phyloP scores from a whole-genome alignment of 2,888 invertebrate genomes.

The Hipparchia sbordonii region DNA sequence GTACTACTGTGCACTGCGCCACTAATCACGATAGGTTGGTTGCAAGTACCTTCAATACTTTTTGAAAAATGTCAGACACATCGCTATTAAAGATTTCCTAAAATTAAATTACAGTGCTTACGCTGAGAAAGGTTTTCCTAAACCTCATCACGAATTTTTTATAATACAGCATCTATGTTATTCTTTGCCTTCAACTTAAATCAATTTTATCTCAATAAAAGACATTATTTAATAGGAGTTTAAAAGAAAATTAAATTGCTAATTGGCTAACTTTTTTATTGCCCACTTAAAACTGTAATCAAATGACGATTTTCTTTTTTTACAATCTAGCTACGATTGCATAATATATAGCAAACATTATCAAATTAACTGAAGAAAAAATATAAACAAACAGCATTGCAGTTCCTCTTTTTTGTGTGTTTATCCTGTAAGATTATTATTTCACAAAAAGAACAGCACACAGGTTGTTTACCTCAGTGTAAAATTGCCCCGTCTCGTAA shows the following conservation, averaged over 20 bases:
- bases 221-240: not conserved
- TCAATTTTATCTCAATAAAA: too few species aligned
- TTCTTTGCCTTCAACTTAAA: too few species aligned
- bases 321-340: not conserved
- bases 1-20: constrained; percentile 26
- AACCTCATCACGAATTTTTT: not conserved
- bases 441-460: constrained; percentile 18
- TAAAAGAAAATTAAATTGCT: not conserved
- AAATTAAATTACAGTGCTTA: not conserved
- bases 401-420: not conserved
- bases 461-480: constrained; percentile 35
- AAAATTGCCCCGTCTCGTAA: constrained; percentile 31
- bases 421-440: constrained; percentile 7
- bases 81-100: not conserved
- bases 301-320: not conserved
- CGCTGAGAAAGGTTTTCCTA: not conserved
- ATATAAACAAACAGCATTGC: not conserved
- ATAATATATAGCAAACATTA: not conserved
- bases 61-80: not conserved
- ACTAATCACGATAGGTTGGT: constrained; percentile 27
- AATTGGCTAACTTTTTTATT: constrained; percentile 10
- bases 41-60: not conserved
- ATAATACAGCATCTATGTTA: too few species aligned
- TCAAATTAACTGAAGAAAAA: not conserved
- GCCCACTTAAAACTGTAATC: constrained; percentile 8